These are phyloP conservation scores for Palythoa grandiflora DNA, from an alignment of 92 coral and sea anemone genomes.

Conservation along the genomic window DNA sequence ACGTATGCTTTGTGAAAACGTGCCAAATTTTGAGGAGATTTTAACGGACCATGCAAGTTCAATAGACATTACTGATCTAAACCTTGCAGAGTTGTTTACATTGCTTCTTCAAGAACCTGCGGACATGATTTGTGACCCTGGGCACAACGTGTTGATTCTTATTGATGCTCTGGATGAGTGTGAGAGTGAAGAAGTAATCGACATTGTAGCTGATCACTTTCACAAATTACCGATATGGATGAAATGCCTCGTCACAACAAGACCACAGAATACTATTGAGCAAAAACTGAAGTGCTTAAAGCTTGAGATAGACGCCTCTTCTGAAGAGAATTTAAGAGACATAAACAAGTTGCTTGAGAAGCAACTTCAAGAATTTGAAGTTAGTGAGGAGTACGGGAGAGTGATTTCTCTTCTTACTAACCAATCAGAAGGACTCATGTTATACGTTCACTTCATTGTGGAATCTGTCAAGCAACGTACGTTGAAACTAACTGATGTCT, in stretches of 20 bases:
- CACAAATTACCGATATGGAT: slow-evolving; percentile 71
- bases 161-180: slow-evolving; percentile 78
- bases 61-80: slow-evolving; percentile 51
- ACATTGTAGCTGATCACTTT: slow-evolving; percentile 60
- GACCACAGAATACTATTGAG: slow-evolving; percentile 58
- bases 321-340: slow-evolving; percentile 64
- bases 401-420: slow-evolving; percentile 39
- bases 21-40: slow-evolving; percentile 67
- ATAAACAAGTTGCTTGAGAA: slow-evolving; percentile 58
- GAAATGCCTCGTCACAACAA: slow-evolving; percentile 70
- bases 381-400: slow-evolving; percentile 18
- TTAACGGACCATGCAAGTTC: slow-evolving; percentile 47
- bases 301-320: slow-evolving; percentile 40
- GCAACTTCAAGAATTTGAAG: slow-evolving; percentile 28
- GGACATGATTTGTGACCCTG: slow-evolving; percentile 60
- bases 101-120: slow-evolving; percentile 71
- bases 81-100: slow-evolving; percentile 60
- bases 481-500: slow-evolving; percentile 10
- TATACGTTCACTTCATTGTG: slow-evolving; percentile 69
- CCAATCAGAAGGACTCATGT: slow-evolving; percentile 80
- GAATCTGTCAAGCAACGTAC: slow-evolving; percentile 43
- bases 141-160: slow-evolving; percentile 52
- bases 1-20: slow-evolving; percentile 55
- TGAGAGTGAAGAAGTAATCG: slow-evolving; percentile 54
- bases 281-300: slow-evolving; percentile 38